These are phyloP conservation scores for Phyllopteryx taeniolatus DNA, from an alignment of 2,113 vertebrate genomes.

Conservation along the genomic window DNA sequence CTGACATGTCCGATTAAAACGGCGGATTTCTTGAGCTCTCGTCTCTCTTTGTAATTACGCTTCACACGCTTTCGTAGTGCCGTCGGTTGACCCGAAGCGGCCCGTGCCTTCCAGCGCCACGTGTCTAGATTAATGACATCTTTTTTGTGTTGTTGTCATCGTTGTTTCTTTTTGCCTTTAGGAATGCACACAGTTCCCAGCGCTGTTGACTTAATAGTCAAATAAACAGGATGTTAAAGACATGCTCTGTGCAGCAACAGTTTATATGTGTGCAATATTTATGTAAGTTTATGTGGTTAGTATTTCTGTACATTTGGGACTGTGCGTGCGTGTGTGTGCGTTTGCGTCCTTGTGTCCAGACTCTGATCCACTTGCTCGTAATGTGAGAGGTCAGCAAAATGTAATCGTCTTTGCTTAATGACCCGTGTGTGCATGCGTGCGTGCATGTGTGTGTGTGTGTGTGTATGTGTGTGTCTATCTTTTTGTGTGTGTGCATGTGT, in stretches of 20 bases:
- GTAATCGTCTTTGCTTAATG: constrained; percentile 68
- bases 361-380: constrained; percentile 46
- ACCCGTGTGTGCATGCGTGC: constrained; percentile 16
- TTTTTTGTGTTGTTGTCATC: background rate
- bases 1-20: background rate
- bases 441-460: constrained; percentile 2
- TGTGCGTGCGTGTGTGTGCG: background rate
- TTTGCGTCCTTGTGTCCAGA: background rate
- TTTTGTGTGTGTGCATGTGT: background rate
- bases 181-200: background rate
- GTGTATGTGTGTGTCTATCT: background rate
- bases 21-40: background rate
- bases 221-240: too few relatives aligned
- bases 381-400: constrained; percentile 71
- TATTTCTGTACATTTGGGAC: too few relatives aligned
- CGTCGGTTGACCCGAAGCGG: background rate
- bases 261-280: too few relatives aligned
- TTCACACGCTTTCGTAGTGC: background rate
- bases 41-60: background rate
- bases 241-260: too few relatives aligned
- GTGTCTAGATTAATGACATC: background rate
- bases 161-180: background rate
- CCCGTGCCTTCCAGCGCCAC: background rate
- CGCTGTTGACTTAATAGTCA: too few relatives aligned
- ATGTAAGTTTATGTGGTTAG: too few relatives aligned